phyloP scores from a whole-genome alignment of 92 coral and sea anemone species.

The Blastomussa wellsi region DNA sequence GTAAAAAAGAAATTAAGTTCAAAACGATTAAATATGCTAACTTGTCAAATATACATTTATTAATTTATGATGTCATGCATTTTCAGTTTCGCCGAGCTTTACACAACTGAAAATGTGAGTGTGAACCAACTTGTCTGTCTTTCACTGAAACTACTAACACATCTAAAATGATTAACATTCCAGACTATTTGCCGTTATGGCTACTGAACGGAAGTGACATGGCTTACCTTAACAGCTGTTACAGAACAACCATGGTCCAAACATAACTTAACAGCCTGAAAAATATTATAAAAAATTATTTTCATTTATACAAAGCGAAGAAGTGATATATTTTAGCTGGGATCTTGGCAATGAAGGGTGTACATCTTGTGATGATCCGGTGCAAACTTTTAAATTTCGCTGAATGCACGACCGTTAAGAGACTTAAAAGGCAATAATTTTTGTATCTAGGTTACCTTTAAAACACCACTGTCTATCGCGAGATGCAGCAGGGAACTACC shows the following conservation, averaged over 20 bases:
- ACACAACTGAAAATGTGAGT: not conserved
- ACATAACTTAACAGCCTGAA: conserved; percentile 78
- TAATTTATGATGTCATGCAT: not conserved
- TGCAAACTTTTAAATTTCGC: too few relatives aligned
- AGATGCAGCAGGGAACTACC: conserved; percentile 84
- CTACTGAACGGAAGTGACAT: not conserved
- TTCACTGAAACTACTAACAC: not conserved
- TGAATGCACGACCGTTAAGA: too few relatives aligned
- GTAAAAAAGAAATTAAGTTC: not conserved
- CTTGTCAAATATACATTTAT: not conserved
- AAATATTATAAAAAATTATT: not conserved
- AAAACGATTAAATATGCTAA: not conserved
- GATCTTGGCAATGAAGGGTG: too few relatives aligned
- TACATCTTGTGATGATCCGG: too few relatives aligned
- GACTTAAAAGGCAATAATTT: not conserved
- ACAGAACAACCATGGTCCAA: conserved; percentile 81
- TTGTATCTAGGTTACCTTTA: conserved; percentile 55
- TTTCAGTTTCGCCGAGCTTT: not conserved
- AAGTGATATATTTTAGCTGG: too few relatives aligned
- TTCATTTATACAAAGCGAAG: too few relatives aligned
- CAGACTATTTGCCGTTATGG: not conserved
- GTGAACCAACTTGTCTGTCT: not conserved
- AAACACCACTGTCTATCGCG: conserved; percentile 80
- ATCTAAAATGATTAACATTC: not conserved
- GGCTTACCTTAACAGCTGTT: conserved; percentile 72